Evolutionary conservation across 1,140 invertebrate genomes (phyloP).

Genomic region (Ceratoteleas bidentatus): DNA sequence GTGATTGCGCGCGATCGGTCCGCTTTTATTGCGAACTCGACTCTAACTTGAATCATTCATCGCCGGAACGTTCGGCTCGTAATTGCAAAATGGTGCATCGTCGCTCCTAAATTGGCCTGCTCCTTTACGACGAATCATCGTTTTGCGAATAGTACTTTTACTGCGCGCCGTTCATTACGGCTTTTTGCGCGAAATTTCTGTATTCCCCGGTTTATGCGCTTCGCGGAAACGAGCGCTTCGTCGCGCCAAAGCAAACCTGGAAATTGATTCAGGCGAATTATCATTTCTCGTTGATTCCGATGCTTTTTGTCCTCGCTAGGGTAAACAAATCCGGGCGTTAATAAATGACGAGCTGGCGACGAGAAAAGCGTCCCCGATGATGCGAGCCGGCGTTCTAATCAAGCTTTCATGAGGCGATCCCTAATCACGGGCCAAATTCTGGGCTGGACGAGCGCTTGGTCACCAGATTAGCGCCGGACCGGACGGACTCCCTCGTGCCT

Average conservation of each 20-base stretch:
- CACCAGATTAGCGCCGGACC: constrained; percentile 45
- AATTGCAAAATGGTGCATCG: constrained; percentile 62
- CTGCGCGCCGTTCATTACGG: constrained; percentile 62
- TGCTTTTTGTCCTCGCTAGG: not conserved
- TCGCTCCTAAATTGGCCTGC: constrained; percentile 60
- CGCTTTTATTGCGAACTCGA: constrained; percentile 49
- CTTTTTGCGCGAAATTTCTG: constrained; percentile 61
- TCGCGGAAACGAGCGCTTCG: constrained; percentile 57
- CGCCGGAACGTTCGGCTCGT: constrained; percentile 46
- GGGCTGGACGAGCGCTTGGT: constrained; percentile 56
- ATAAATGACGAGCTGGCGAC: constrained; percentile 17
- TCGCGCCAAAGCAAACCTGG: constrained; percentile 45
- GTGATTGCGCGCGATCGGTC: constrained; percentile 51
- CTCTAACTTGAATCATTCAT: constrained; percentile 60
- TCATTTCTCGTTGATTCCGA: constrained; percentile 26
- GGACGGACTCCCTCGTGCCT: constrained; percentile 75
- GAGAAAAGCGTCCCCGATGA: constrained; percentile 29
- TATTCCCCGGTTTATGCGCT: constrained; percentile 61
- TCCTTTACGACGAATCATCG: constrained; percentile 66
- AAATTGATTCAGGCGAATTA: constrained; percentile 55
- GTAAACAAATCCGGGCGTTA: constrained; percentile 30
- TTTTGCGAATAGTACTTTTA: constrained; percentile 66
- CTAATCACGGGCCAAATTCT: constrained; percentile 60
- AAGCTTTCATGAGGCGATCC: constrained; percentile 51
- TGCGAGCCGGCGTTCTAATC: constrained; percentile 39